phyloP scores from a whole-genome alignment of 2,113 vertebrate genomes.

The Craseonycteris thonglongyai region DNA sequence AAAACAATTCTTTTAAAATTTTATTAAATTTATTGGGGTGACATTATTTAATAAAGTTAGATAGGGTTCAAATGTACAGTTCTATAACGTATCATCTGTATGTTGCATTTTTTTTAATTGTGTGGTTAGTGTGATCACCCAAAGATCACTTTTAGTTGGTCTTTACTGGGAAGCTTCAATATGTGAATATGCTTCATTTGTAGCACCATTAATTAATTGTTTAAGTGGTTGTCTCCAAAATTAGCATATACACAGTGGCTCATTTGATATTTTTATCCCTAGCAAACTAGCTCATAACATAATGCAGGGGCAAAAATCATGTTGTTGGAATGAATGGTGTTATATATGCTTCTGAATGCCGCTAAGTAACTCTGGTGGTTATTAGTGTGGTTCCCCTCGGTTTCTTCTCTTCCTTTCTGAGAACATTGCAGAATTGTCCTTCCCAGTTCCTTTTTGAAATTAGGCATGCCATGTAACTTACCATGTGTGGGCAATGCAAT shows the following conservation, averaged over 20 bases:
- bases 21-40: too few species aligned
- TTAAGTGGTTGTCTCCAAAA: not conserved
- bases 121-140: not conserved
- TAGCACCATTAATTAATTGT: not conserved
- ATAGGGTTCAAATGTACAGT: too few species aligned
- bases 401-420: not conserved
- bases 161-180: not conserved
- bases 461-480: not conserved
- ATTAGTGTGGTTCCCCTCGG: not conserved
- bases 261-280: not conserved
- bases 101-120: not conserved
- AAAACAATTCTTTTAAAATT: not conserved
- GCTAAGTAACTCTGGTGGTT: not conserved
- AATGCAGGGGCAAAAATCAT: not conserved
- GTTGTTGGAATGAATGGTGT: not conserved
- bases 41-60: too few species aligned
- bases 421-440: not conserved
- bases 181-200: not conserved
- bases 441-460: not conserved
- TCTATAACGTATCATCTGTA: too few species aligned
- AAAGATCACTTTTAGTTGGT: not conserved
- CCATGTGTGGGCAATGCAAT: not conserved
- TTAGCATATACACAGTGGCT: not conserved
- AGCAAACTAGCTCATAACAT: not conserved
- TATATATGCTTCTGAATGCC: not conserved